Conservation (phyloP, 1,140 invertebrate species). For the Lepidurus packardi region DNA sequence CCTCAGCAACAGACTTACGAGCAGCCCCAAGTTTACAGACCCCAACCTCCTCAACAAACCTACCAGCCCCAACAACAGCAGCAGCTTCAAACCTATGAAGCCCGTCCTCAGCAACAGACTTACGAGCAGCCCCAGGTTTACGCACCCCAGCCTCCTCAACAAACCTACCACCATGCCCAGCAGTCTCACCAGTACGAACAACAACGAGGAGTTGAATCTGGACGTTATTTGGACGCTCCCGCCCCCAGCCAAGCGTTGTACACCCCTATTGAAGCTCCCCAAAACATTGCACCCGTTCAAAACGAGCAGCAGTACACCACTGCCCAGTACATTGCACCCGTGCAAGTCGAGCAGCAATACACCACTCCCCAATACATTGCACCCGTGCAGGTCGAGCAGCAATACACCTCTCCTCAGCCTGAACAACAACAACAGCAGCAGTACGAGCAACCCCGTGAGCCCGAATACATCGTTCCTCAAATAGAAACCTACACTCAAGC, state of each 20-base stretch:
- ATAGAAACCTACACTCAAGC: neutral
- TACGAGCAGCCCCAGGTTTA: neutral
- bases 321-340: neutral
- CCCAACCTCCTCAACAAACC: neutral
- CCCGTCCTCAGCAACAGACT: neutral
- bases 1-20: neutral
- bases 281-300: neutral
- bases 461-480: too few relatives aligned
- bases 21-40: neutral
- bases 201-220: neutral
- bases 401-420: too few relatives aligned
- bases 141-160: neutral
- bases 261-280: neutral
- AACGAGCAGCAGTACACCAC: neutral
- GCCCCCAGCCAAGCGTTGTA: neutral
- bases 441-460: too few relatives aligned
- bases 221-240: neutral
- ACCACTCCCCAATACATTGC: neutral
- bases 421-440: too few relatives aligned
- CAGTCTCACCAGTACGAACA: neutral
- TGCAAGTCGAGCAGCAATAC: neutral
- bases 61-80: neutral
- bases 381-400: too few relatives aligned
- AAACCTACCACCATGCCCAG: neutral
- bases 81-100: slow-evolving; percentile 24